Percentiles rank a stretch among this genome's conserved stretches.
These are phyloP conservation scores for Nerophis lumbriciformis DNA, from an alignment of 2,113 vertebrate genomes.

Conservation along the genomic window DNA sequence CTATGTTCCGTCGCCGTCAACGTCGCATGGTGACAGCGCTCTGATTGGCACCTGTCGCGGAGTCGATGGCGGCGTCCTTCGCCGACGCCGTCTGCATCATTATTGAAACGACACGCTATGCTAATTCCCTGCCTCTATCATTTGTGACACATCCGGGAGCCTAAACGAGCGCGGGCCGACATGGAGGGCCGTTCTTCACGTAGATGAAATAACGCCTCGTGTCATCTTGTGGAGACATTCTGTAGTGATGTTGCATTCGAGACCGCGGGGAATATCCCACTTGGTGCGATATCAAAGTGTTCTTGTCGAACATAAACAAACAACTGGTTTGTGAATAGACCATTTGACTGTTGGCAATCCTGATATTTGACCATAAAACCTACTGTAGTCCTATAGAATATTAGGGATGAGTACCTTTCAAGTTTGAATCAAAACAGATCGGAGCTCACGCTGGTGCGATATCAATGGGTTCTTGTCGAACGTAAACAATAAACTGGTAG, in stretches of 20 bases:
- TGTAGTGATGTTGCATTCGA: not conserved
- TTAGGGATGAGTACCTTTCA: too few relatives aligned
- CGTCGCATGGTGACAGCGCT: slow-evolving; percentile 30
- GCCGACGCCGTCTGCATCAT: slow-evolving; percentile 47
- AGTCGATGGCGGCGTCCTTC: slow-evolving; percentile 46
- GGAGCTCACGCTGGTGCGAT: too few relatives aligned
- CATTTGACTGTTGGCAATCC: too few relatives aligned
- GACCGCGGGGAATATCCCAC: not conserved
- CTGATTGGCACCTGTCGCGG: slow-evolving; percentile 58
- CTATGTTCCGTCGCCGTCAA: slow-evolving; percentile 40
- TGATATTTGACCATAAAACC: too few relatives aligned
- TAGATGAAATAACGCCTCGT: slow-evolving; percentile 26
- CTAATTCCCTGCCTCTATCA: slow-evolving; percentile 38
- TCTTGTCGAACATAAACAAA: not conserved
- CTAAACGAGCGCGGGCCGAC: slow-evolving; percentile 12
- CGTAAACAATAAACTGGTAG: too few relatives aligned
- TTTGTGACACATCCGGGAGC: slow-evolving; percentile 20
- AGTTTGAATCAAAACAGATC: too few relatives aligned
- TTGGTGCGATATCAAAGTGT: not conserved
- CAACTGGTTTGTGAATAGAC: too few relatives aligned
- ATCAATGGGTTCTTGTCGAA: too few relatives aligned
- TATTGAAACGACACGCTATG: slow-evolving; percentile 8
- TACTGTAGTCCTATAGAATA: too few relatives aligned
- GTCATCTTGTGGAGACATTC: slow-evolving; percentile 11
- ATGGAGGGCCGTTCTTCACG: slow-evolving; percentile 22